Evolutionary conservation across 2,888 invertebrate species (phyloP), one percentile per base, ranked within the genome.

Genomic region (Patella ulyssiponensis): DNA sequence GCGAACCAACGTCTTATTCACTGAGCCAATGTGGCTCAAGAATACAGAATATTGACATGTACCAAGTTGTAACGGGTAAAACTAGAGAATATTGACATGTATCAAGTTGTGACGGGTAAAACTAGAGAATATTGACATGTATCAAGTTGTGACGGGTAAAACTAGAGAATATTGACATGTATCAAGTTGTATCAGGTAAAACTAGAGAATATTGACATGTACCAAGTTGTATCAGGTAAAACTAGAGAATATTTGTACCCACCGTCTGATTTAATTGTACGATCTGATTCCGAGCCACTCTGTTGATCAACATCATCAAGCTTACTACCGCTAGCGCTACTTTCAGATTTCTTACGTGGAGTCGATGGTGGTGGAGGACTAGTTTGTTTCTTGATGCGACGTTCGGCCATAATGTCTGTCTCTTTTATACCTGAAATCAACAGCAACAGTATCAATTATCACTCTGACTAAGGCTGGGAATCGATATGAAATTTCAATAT

Each of bases 331-430:
- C 11, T 64, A 11, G 23, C 20, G 23, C 64, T 64, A 23, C 64
- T 23, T 5, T 64, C 64, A 11, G 64, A 64, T 5, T 64, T 64
- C 14, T 64, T 64, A 64, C 64, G 64, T 20, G 64, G 64, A 20
- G 64, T 64, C 0, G 64, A 64, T 1, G 64, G 64, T 64, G 64
- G 23, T 1, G 64, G 64, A 23, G 64, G 64, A 20, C 20, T 64
- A 23, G 23, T 20, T 64, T 20, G 64, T 64, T 64, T 64, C 20
- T 64, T 64, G 64, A 64, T 64, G 3, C 23, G 81, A 74, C 81
- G 80, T 79, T 86, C 87, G 20, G 84, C 86, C 83, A 84, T 86
- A 52, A 79, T 82, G 78, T 83, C 83, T 75, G 83, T 84, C 33
- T 83, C 81, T 73, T 83, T 76, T 71, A 83, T 79, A 72, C 85